Base-by-base conservation (phyloP, 1,140 invertebrate genomes). In the Euura lappo region DNA sequence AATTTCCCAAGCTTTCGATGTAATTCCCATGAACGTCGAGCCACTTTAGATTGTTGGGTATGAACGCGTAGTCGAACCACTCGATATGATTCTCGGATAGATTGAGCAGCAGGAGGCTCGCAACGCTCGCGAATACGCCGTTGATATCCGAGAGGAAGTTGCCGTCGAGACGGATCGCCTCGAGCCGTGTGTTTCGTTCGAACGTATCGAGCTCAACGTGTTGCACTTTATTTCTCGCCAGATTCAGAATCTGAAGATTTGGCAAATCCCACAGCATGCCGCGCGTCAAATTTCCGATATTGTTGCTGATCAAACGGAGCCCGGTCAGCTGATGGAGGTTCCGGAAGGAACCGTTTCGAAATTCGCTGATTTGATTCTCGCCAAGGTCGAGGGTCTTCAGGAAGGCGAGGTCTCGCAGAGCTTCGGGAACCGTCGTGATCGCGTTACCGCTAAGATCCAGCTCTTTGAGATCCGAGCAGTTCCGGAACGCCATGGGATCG, bases 51-150 rank as follows among this genome's bases (percentile, higher is more conserved):
- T 95, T 95, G 66, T 90, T 92, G 7, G 95, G 95, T 74, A 97
- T 92, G 83, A 96, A 95, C 11, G 94, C 94, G 83, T 96, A 97
- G 84, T 97, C 95, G 82, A 97, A 97, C 94, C 94, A 95, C 66
- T 95, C 92, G 80, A 97, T 88, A 89, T 95, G 94, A 89, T 97
- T 97, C 86, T 96, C 94, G 1, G 95, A 96, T n/a, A 97, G 89
- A 85, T 97, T 97, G 51, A 97, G 87, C 92, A 96, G 94, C 77
- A 96, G 85, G 45, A 97, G 88, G 74, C 93, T 94, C 0, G 93
- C 90, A 6, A 97, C 86, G 10, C 93, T 93, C 44, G 93, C 91
- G 81, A 97, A 96, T 3, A 96, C 92, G 1, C 94, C 95, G 85
- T 96, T 95, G 60, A 97, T 94, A 78, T 96, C 94, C 6, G 93